phyloP scores from a whole-genome alignment of 2,888 invertebrate genomes.

The Trachelus troglodyta region DNA sequence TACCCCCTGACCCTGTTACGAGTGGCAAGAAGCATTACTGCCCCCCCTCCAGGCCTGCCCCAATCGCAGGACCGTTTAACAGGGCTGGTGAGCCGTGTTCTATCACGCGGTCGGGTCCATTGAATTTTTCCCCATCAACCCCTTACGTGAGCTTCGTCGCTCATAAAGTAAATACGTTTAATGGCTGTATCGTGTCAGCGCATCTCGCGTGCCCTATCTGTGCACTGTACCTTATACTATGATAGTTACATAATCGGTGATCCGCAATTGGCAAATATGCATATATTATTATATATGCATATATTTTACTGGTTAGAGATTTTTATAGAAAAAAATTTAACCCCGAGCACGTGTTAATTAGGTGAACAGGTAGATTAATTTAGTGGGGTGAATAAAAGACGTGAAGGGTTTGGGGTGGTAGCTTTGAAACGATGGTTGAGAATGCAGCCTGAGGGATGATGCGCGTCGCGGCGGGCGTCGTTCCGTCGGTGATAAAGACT shows the following conservation, averaged over 20 bases:
- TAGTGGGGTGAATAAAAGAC: constrained; percentile 11
- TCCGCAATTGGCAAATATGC: neutral
- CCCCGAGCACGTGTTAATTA: constrained; percentile 32
- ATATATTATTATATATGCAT: neutral
- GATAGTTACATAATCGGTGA: neutral
- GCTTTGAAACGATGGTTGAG: neutral
- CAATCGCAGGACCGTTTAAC: constrained; percentile 33
- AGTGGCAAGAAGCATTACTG: constrained; percentile 29
- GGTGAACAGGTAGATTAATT: constrained; percentile 36
- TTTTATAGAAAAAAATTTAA: neutral
- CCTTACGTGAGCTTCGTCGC: constrained; percentile 31
- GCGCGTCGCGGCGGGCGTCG: constrained; percentile 15
- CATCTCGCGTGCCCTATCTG: constrained; percentile 57
- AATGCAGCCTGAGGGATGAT: neutral
- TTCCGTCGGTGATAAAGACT: neutral
- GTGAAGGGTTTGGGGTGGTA: constrained; percentile 9
- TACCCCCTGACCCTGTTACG: constrained; percentile 33
- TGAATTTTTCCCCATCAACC: constrained; percentile 52
- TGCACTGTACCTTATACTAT: neutral
- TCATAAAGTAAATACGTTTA: constrained; percentile 57
- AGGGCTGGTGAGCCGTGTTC: constrained; percentile 51
- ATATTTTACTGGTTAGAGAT: neutral
- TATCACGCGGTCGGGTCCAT: constrained; percentile 54
- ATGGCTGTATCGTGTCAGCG: constrained; percentile 55
- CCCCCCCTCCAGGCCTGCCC: too few relatives aligned